Percentiles rank a stretch among this genome's conserved stretches.
These are phyloP conservation scores for Sinohyriopsis cumingii DNA, from an alignment of 2,888 invertebrate species.

Conservation along the genomic window DNA sequence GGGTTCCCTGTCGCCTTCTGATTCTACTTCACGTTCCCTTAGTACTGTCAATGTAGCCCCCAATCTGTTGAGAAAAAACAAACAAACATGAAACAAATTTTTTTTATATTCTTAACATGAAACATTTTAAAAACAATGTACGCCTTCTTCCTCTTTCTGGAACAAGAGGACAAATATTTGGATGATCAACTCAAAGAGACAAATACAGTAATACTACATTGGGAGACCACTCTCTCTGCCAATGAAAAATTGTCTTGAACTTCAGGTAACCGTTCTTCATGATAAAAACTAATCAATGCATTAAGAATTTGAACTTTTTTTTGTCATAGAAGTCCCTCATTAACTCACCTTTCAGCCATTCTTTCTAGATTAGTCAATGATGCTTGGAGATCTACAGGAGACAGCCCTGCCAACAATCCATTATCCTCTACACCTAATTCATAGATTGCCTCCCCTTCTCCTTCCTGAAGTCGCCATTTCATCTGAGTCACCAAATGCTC, in stretches of 20 bases:
- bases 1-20: slow-evolving; percentile 34
- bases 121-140: not conserved
- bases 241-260: too few relatives aligned
- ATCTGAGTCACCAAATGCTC: slow-evolving; percentile 98
- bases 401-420: slow-evolving; percentile 89
- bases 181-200: not conserved
- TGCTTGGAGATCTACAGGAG: slow-evolving; percentile 86
- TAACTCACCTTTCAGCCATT: slow-evolving; percentile 84
- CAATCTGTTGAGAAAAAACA: slow-evolving; percentile 71
- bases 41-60: slow-evolving; percentile 87
- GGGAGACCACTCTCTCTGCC: not conserved
- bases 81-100: not conserved
- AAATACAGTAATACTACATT: not conserved
- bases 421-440: slow-evolving; percentile 84
- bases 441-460: slow-evolving; percentile 97
- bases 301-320: too few relatives aligned
- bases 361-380: slow-evolving; percentile 87
- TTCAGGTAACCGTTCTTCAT: too few relatives aligned
- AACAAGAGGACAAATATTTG: not conserved
- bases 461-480: slow-evolving; percentile 97
- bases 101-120: not conserved
- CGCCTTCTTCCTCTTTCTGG: not conserved
- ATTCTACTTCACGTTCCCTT: slow-evolving; percentile 77
- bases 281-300: too few relatives aligned
- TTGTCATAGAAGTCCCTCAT: too few relatives aligned